A percentile compares a stretch with the other conserved stretches of the same genome.
These are phyloP conservation scores for Rosalia funebris DNA, from an alignment of 2,888 invertebrate species.

Conservation along the genomic window DNA sequence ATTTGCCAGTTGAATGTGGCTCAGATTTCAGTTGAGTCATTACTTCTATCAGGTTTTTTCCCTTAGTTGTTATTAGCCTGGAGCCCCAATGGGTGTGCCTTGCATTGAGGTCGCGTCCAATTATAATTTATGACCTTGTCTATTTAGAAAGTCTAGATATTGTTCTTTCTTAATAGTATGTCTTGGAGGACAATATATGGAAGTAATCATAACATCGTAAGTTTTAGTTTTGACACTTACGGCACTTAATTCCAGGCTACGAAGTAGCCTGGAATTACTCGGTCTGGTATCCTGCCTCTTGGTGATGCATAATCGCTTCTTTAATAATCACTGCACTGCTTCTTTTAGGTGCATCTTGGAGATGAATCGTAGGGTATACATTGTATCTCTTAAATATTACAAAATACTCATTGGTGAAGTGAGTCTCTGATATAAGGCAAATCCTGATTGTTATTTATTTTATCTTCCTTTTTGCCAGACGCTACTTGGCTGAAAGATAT, in stretches of 20 bases:
- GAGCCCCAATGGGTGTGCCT: constrained; percentile 25
- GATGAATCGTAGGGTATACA: constrained; percentile 39
- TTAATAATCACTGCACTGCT: constrained; percentile 33
- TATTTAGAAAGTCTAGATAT: constrained; percentile 14
- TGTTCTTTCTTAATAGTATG: no score
- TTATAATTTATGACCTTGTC: constrained; percentile 5
- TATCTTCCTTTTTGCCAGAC: neutral
- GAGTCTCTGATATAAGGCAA: constrained; percentile 38
- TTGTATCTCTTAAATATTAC: constrained; percentile 39
- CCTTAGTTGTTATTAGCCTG: constrained; percentile 20
- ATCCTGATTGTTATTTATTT: no score
- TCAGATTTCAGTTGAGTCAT: constrained; percentile 5
- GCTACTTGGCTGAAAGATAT: neutral
- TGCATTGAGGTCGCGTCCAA: constrained; percentile 18
- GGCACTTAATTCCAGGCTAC: no score
- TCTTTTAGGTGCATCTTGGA: constrained; percentile 38
- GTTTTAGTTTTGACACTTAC: constrained; percentile 12
- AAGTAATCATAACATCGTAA: neutral
- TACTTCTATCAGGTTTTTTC: constrained; percentile 15
- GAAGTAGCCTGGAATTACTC: constrained; percentile 19
- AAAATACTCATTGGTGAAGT: constrained; percentile 40
- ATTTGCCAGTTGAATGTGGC: constrained; percentile 25
- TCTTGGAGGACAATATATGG: no score
- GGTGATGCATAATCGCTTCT: constrained; percentile 15
- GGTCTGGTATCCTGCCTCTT: no score